Conservation (phyloP, 2,797 vertebrate species). For the Eupleurogrammus muticus region DNA sequence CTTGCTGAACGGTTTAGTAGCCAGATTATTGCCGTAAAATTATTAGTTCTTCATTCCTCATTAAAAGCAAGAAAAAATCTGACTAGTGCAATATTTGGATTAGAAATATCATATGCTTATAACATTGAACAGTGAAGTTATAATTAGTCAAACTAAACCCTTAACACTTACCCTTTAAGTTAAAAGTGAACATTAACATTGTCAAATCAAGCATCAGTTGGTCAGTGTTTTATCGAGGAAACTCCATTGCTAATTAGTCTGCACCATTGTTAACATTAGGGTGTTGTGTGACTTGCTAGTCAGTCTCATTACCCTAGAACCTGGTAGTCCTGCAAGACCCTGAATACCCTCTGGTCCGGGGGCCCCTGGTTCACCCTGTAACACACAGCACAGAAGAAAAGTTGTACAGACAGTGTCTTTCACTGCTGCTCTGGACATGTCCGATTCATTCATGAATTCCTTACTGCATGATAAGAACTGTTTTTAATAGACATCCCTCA, state of each 20-base stretch:
- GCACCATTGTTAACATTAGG: not conserved
- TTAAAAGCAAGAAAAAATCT: not conserved
- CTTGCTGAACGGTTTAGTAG: not conserved
- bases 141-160: no score
- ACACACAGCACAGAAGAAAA: conserved; percentile 15
- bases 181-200: no score
- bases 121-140: not conserved
- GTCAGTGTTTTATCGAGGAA: not conserved
- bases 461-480: not conserved
- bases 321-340: conserved; percentile 84
- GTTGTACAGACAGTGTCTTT: not conserved
- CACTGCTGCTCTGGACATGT: not conserved
- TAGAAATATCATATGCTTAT: not conserved
- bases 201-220: not conserved
- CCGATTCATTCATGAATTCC: no score
- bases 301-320: conserved; percentile 78
- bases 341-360: conserved; percentile 79
- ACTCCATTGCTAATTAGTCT: not conserved
- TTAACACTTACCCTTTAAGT: no score
- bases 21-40: not conserved
- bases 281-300: conserved; percentile 33
- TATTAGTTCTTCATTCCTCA: not conserved
- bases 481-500: not conserved
- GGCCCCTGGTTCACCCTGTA: conserved; percentile 82
- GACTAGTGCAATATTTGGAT: not conserved